Evolutionary conservation across 2,888 invertebrate genomes (phyloP), one percentile per base, ranked within the genome.

Genomic region (Tenthredo scrophulariae): DNA sequence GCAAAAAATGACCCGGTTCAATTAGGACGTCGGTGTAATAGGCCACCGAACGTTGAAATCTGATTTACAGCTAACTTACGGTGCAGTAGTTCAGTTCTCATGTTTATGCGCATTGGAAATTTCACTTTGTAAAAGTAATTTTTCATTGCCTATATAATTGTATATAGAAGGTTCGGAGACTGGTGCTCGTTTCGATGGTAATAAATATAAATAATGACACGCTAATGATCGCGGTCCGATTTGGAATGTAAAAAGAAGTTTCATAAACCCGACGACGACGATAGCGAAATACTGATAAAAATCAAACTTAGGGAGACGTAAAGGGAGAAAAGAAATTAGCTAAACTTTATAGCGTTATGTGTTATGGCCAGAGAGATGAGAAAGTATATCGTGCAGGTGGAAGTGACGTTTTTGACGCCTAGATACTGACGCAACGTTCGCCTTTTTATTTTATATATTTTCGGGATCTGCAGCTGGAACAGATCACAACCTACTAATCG

Each of bases 51-150:
- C 75, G 75, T 40, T 75, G 26, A 62, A 62, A 50, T 62, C 22
- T 80, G 80, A 80, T 80, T 80, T 80, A 80, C 80, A 80, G 50
- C 58, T 62, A 33, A 29, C 62, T 26, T n/a, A 13, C 67, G 18
- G 18, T 67, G n/a, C n/a, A 22, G 22, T 4, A 62, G 29, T 58
- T 58, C 29, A 67, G 15, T 37, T n/a, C 79, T 80, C 62, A 58
- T 40, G 58, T 80, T 80, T 77, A 77, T 80, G 80, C 80, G 62
- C 40, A 62, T 80, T 80, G 58, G 40, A 80, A 80, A 80, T 80
- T 80, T 80, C 80, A 80, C 58, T 80, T 40, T 80, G 80, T n/a
- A 50, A 62, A 80, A 80, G 40, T 80, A 2, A 58, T 80, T 80
- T 80, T 80, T 77, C 46, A 46, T 46, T 13, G 75, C 15, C 15